These are phyloP conservation scores for Fringilla coelebs DNA, from an alignment of 2,797 vertebrate species.

Conservation along the genomic window DNA sequence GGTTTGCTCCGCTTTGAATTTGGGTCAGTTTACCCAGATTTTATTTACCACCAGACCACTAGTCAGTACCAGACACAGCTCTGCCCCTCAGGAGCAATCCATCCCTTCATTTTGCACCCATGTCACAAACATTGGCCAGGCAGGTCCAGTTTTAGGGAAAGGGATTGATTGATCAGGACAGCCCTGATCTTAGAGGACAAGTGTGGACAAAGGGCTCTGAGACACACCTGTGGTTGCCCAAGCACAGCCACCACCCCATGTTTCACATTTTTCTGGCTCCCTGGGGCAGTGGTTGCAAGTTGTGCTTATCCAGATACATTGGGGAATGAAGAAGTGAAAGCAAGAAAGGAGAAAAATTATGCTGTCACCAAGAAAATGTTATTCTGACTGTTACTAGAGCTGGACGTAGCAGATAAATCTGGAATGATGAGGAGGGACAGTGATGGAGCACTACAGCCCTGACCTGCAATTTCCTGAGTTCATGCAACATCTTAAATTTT, in stretches of 20 bases:
- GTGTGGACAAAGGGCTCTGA: background rate
- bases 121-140: background rate
- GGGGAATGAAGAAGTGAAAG: background rate
- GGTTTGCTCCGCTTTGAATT: background rate
- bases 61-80: background rate
- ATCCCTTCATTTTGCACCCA: background rate
- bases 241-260: background rate
- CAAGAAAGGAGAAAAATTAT: background rate
- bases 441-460: background rate
- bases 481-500: background rate
- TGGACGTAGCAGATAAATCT: background rate
- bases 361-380: background rate
- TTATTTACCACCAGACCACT: background rate
- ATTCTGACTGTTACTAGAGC: background rate
- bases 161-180: background rate
- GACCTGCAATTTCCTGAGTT: background rate
- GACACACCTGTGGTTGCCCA: background rate
- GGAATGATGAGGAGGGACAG: background rate
- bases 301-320: background rate
- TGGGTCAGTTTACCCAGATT: background rate
- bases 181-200: background rate
- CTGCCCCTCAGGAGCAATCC: background rate
- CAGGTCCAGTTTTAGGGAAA: background rate
- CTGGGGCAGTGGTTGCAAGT: background rate
- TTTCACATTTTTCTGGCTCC: background rate